A percentile compares a stretch with the other conserved stretches of the same genome.
Conservation (phyloP, 2,888 invertebrate genomes). For the Orthonychiurus folsomi region DNA sequence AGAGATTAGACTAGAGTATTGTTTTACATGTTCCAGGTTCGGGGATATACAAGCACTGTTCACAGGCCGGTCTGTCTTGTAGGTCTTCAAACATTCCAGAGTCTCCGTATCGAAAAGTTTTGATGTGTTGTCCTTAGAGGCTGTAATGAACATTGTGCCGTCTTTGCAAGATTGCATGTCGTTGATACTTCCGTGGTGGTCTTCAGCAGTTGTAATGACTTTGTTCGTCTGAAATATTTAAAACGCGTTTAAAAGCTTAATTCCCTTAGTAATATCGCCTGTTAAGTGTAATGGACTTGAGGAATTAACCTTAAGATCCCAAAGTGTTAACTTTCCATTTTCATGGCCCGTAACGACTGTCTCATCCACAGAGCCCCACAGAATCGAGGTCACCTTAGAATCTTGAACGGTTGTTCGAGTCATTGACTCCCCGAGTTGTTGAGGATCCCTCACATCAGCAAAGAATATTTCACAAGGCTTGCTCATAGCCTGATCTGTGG, state of each 20-base stretch:
- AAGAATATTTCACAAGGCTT: conserved; percentile 83
- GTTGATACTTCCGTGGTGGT: conserved; percentile 79
- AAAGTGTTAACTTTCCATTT: conserved; percentile 82
- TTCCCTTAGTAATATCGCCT: not conserved
- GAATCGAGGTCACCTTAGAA: conserved; percentile 76
- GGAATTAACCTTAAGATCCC: conserved; percentile 75
- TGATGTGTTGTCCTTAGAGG: conserved; percentile 92
- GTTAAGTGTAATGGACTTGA: not conserved
- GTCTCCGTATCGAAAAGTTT: conserved; percentile 86
- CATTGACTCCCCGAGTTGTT: conserved; percentile 48
- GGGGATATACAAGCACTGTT: conserved; percentile 98
- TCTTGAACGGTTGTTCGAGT: conserved; percentile 32
- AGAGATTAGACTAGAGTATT: not conserved
- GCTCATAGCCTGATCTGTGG: conserved; percentile 87
- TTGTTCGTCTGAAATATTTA: conserved; percentile 61
- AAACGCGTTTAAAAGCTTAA: not conserved
- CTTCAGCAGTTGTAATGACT: conserved; percentile 64
- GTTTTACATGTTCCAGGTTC: conserved; percentile 74
- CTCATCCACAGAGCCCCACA: conserved; percentile 92
- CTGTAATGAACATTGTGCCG: conserved; percentile 91
- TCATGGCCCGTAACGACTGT: conserved; percentile 87
- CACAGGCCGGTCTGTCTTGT: conserved; percentile 94
- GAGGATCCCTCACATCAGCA: conserved; percentile 46
- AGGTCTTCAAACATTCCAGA: conserved; percentile 80
- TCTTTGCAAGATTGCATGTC: conserved; percentile 94